phyloP scores from a whole-genome alignment of 2,797 vertebrate species.

The Gymnothorax javanicus region DNA sequence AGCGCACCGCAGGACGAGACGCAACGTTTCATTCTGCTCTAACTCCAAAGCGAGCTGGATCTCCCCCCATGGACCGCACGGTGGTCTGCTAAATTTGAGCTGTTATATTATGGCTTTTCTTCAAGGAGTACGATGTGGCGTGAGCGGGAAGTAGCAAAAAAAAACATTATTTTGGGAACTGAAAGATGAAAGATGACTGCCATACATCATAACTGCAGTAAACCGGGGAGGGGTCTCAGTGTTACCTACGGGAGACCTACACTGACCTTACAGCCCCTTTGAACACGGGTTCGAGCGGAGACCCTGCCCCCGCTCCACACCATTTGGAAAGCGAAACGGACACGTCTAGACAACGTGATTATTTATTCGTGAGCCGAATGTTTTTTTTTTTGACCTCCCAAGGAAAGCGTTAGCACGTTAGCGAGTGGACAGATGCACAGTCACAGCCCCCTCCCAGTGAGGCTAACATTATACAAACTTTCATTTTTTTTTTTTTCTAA shows the following conservation, averaged over 20 bases:
- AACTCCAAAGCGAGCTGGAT: background rate
- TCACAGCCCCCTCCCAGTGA: background rate
- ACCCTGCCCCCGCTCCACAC: constrained; percentile 51
- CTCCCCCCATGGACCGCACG: background rate
- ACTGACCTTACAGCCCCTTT: background rate
- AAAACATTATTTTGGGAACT: background rate
- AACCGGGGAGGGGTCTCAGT: background rate
- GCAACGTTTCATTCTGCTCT: background rate
- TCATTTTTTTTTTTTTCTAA: constrained; percentile 6
- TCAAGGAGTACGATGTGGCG: background rate
- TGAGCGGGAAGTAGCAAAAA: background rate
- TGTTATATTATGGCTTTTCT: background rate
- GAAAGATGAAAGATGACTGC: background rate
- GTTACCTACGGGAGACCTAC: background rate
- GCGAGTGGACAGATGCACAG: constrained; percentile 41
- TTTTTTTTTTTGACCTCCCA: constrained; percentile 57
- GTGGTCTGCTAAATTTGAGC: background rate
- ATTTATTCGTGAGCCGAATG: constrained; percentile 51
- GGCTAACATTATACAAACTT: background rate
- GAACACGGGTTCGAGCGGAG: constrained; percentile 40
- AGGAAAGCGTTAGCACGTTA: constrained; percentile 60
- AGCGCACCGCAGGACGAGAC: background rate
- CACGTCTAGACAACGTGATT: constrained; percentile 67
- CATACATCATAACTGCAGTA: background rate
- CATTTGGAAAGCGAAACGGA: constrained; percentile 55